Evolutionary conservation across 2,113 vertebrate genomes (phyloP).

Genomic region (Baryphthengus martii): DNA sequence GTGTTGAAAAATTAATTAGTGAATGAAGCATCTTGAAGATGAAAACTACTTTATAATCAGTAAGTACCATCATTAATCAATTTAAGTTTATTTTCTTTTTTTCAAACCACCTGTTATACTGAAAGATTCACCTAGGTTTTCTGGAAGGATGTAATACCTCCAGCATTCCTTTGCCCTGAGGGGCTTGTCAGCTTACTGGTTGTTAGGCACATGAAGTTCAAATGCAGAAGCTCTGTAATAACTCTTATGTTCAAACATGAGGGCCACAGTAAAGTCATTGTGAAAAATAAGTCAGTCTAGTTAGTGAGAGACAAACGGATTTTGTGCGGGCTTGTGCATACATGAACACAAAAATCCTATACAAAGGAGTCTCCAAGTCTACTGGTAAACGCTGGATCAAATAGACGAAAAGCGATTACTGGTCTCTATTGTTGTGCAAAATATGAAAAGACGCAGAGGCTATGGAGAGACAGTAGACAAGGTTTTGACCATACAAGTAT

Average conservation of each 20-base stretch:
- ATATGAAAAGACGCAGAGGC: not conserved
- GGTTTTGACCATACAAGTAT: not conserved
- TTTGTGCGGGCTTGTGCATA: not conserved
- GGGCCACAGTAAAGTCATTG: not conserved
- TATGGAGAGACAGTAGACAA: not conserved
- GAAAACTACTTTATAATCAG: not conserved
- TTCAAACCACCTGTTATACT: not conserved
- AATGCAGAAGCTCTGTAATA: not conserved
- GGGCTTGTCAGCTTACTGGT: not conserved
- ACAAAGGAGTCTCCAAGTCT: not conserved
- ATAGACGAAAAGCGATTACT: not conserved
- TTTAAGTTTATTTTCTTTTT: not conserved
- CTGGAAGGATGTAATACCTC: not conserved
- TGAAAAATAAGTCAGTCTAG: not conserved
- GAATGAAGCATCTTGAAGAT: slow-evolving; percentile 1
- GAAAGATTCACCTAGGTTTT: not conserved
- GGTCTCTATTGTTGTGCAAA: not conserved
- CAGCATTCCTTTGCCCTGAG: not conserved
- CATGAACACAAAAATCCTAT: not conserved
- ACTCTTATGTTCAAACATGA: not conserved
- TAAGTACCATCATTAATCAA: slow-evolving; percentile 15
- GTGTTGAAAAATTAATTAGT: slow-evolving; percentile 22
- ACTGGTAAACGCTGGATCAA: not conserved
- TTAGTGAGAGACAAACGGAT: not conserved
- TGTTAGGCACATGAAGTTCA: not conserved